These are phyloP conservation scores for Idris sp. DNA, from an alignment of 1,140 invertebrate genomes.

Conservation along the genomic window DNA sequence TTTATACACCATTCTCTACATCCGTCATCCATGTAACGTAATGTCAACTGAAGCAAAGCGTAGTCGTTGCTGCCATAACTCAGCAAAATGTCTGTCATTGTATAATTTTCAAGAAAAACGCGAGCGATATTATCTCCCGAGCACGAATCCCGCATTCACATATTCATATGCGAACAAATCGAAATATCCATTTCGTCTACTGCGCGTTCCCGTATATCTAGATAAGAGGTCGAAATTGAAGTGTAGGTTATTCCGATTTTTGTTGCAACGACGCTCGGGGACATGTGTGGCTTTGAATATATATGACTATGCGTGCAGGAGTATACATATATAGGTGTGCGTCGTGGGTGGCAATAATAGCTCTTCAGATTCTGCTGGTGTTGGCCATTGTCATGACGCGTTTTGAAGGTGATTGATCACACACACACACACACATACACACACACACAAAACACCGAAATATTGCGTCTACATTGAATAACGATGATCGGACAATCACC, in stretches of 20 bases:
- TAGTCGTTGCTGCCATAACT: slow-evolving; percentile 37
- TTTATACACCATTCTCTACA: slow-evolving; percentile 26
- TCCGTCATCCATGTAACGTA: slow-evolving; percentile 29
- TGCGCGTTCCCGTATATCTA: slow-evolving; percentile 57
- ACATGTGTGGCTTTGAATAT: slow-evolving; percentile 37
- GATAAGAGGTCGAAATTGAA: slow-evolving; percentile 65
- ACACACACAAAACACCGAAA: slow-evolving; percentile 48
- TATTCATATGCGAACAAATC: slow-evolving; percentile 54
- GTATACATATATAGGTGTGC: slow-evolving; percentile 54
- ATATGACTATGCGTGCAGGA: slow-evolving; percentile 15
- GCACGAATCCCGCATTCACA: slow-evolving; percentile 46
- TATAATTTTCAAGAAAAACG: slow-evolving; percentile 59
- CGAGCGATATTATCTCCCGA: slow-evolving; percentile 40
- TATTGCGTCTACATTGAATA: slow-evolving; percentile 52
- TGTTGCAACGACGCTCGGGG: slow-evolving; percentile 50
- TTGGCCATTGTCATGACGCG: slow-evolving; percentile 63
- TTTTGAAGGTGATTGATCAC: slow-evolving; percentile 67
- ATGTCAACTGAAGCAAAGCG: slow-evolving; percentile 16
- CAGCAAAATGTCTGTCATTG: slow-evolving; percentile 47
- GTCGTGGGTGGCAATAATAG: slow-evolving; percentile 67
- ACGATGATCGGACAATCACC: slow-evolving; percentile 65
- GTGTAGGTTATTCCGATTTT: slow-evolving; percentile 62
- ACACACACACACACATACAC: slow-evolving; percentile 57
- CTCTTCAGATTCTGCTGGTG: slow-evolving; percentile 63
- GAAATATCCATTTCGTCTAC: slow-evolving; percentile 55